Evolutionary conservation across 1,140 invertebrate species (phyloP), one percentile per base, ranked within the genome.

Genomic region (Cyclina sinensis): DNA sequence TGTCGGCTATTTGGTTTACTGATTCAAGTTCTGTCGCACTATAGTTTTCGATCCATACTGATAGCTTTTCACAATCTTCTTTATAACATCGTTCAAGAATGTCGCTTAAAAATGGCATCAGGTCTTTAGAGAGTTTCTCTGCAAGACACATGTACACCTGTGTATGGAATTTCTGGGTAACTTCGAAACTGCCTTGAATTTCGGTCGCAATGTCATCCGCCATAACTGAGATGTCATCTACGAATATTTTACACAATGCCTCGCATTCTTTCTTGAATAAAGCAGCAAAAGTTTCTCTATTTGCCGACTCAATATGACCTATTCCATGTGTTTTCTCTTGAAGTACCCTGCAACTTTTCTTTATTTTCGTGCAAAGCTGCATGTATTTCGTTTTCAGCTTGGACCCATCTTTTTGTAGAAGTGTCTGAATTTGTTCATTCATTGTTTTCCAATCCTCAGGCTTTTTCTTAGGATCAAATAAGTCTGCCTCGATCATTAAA

Each of bases 81-180:
- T 54, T 51, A 37, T 30, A 81, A 24, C 78, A 62, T 57, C 62
- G 24, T 81, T 62, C 48, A 39, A 35, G 62, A 5, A 81, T 14
- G 14, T 81, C 35, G 30, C 57, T 62, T 32, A 81, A 81, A 3
- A 37, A 21, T 16, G 78, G 32, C 78, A 81, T 81, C 14, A 81
- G 27, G 1, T 16, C 54, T 1, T 32, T 35, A 3, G 78, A 59
- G 5, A 81, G 32, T n/a, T 62, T 27, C 11, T 59, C 48, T 27
- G 59, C 78, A 39, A 62, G 62, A 39, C 78, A 81, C 11, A 81
- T 81, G 48, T 81, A 81, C 1, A 81, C 78, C 1, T 81, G 12
- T 27, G n/a, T 78, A 21, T 78, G 48, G 30, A 43, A 78, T 24
- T 16, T 30, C 18, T 7, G 18, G n/a, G 18, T 1, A 24, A 18